Conservation (phyloP, 1,140 invertebrate species). For the Leptinotarsa lineolata region DNA sequence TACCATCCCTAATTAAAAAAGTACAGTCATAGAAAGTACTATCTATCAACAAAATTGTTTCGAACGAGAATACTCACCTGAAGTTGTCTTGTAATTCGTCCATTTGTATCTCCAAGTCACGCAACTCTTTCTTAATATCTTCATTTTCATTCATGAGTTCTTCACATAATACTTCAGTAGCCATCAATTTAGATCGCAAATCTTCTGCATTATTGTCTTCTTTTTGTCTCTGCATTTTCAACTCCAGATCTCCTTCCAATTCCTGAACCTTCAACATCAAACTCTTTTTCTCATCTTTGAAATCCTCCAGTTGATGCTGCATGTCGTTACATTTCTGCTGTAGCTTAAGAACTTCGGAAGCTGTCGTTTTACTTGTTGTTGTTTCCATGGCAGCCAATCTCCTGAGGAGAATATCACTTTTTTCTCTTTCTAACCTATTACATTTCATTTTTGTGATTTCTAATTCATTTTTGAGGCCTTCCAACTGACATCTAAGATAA, state of each 20-base stretch:
- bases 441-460: constrained; percentile 68
- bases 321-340: constrained; percentile 84
- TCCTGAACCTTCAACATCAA: constrained; percentile 72
- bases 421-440: constrained; percentile 81
- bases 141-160: constrained; percentile 96
- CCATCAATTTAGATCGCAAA: constrained; percentile 76
- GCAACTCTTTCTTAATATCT: constrained; percentile 84
- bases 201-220: constrained; percentile 67
- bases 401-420: constrained; percentile 80
- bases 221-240: constrained; percentile 59
- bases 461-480: constrained; percentile 67
- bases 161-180: constrained; percentile 87
- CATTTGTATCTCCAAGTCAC: constrained; percentile 55
- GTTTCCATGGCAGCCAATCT: constrained; percentile 76
- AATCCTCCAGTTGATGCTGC: constrained; percentile 75
- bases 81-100: constrained; percentile 94
- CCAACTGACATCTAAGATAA: constrained; percentile 67
- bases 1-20: no score
- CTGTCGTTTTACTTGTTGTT: constrained; percentile 70
- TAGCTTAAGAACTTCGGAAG: constrained; percentile 71
- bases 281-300: constrained; percentile 81
- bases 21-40: no score
- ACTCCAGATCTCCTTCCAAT: constrained; percentile 69
- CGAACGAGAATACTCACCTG: constrained; percentile 57
- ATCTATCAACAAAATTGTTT: no score